These are phyloP conservation scores for Eudyptes chrysolophus DNA, from an alignment of 2,113 vertebrate species.

Conservation along the genomic window DNA sequence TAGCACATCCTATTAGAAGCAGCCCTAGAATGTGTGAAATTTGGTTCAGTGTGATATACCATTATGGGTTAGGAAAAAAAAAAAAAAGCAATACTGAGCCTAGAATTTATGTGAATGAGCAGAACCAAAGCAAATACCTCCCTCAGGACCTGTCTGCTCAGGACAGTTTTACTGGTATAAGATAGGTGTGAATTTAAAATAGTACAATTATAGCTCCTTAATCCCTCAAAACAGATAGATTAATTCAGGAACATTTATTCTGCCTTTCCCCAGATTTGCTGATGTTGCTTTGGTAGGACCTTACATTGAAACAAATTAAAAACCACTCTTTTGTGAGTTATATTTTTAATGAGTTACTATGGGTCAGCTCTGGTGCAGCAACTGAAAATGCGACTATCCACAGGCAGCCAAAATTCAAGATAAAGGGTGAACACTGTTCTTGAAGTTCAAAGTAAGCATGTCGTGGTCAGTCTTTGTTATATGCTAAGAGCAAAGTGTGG, in stretches of 20 bases:
- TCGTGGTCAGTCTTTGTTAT: background rate
- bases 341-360: background rate
- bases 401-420: background rate
- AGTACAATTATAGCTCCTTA: background rate
- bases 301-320: background rate
- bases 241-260: background rate
- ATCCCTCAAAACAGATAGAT: background rate
- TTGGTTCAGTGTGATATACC: background rate
- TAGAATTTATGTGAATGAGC: background rate
- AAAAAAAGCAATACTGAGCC: background rate
- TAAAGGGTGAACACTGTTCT: background rate
- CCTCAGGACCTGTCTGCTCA: background rate
- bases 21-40: background rate
- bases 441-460: background rate
- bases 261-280: background rate
- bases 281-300: background rate
- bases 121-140: background rate
- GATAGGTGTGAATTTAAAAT: background rate
- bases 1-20: background rate
- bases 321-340: accelerated
- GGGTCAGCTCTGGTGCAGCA: background rate
- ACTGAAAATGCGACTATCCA: background rate
- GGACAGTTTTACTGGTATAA: background rate
- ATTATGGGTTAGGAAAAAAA: background rate
- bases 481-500: background rate